These are phyloP conservation scores for Plebejus melissa DNA, from an alignment of 2,888 invertebrate species.

Conservation along the genomic window DNA sequence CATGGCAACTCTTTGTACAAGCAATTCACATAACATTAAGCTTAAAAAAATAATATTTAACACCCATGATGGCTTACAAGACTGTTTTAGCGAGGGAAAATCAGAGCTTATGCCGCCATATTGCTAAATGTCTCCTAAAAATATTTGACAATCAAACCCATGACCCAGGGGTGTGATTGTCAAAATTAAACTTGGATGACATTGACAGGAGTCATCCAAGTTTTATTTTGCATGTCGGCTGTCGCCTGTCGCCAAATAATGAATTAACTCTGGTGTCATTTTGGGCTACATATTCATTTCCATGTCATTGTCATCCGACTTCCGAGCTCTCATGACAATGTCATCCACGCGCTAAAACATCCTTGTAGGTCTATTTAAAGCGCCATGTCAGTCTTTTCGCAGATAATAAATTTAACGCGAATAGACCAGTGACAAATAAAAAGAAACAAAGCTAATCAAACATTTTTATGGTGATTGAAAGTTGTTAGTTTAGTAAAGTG, in stretches of 20 bases:
- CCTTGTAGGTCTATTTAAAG: background rate
- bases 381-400: background rate
- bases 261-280: background rate
- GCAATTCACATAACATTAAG: conserved; percentile 5
- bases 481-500: background rate
- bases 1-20: conserved; percentile 17
- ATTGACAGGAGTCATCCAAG: background rate
- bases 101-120: background rate
- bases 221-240: background rate
- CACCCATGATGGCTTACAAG: background rate
- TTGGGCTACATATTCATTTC: background rate
- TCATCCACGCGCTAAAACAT: background rate
- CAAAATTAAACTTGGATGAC: too few species aligned
- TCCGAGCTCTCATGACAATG: background rate
- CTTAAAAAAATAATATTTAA: background rate
- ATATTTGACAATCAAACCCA: background rate
- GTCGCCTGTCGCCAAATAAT: background rate
- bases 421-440: background rate
- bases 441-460: background rate
- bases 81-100: background rate
- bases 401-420: background rate
- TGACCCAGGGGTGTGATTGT: too few species aligned
- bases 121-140: background rate
- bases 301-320: background rate
- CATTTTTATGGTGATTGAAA: background rate